Conservation (phyloP, 2,113 vertebrate genomes). For the Anser cygnoides region DNA sequence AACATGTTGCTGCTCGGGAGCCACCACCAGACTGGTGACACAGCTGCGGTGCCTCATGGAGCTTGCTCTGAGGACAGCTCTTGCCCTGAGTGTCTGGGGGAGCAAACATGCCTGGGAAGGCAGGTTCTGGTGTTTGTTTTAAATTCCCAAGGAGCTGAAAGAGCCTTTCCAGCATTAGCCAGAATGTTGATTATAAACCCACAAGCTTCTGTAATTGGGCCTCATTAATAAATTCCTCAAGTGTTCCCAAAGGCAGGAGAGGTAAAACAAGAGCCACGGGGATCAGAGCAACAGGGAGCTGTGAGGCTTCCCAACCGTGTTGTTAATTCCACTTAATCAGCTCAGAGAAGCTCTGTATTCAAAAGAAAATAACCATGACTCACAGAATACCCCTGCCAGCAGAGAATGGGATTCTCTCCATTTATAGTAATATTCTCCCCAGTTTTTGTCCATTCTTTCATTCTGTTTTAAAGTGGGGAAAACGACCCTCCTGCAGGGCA, state of each 20-base stretch:
- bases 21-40: not conserved
- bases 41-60: not conserved
- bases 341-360: slow-evolving; percentile 63
- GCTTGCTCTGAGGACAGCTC: not conserved
- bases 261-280: slow-evolving; percentile 62
- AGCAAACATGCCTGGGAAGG: not conserved
- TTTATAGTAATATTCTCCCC: slow-evolving; percentile 47
- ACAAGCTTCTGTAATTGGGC: slow-evolving; percentile 69
- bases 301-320: slow-evolving; percentile 38
- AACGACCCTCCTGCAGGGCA: not conserved
- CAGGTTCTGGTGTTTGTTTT: slow-evolving; percentile 10
- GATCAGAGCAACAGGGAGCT: slow-evolving; percentile 64
- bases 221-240: slow-evolving; percentile 82
- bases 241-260: slow-evolving; percentile 60
- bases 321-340: slow-evolving; percentile 77
- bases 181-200: slow-evolving; percentile 65
- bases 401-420: slow-evolving; percentile 23
- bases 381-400: slow-evolving; percentile 13
- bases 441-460: not conserved
- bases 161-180: not conserved
- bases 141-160: slow-evolving; percentile 18
- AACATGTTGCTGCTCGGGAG: accelerated
- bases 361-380: slow-evolving; percentile 51
- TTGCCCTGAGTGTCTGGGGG: not conserved
- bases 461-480: not conserved